Percentiles rank a stretch among this genome's conserved stretches.
Evolutionary conservation across 2,888 invertebrate genomes (phyloP).

Genomic region (Phortica okadai): DNA sequence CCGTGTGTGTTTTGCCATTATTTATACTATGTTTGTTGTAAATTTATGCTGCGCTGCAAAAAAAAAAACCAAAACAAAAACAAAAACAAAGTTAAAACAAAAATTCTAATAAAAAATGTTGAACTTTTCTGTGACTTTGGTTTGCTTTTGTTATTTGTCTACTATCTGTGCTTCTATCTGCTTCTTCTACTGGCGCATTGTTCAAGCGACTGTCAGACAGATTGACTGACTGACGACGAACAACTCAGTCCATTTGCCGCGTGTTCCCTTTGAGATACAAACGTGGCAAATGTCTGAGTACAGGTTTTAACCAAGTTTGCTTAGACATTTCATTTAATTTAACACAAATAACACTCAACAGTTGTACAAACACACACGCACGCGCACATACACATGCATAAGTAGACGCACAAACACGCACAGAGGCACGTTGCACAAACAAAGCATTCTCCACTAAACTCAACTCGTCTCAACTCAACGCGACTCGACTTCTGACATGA

Average conservation of each 20-base stretch:
- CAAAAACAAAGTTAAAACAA: neutral
- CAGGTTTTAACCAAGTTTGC: conserved; percentile 19
- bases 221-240: neutral
- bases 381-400: neutral
- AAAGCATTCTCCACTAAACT: neutral
- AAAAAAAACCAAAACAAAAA: conserved; percentile 3
- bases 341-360: conserved; percentile 23
- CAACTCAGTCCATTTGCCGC: too few species aligned
- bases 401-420: neutral
- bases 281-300: too few species aligned
- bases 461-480: too few species aligned
- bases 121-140: neutral
- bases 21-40: conserved; percentile 28
- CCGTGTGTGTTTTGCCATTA: neutral
- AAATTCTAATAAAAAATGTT: too few species aligned
- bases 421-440: neutral
- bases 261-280: too few species aligned
- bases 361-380: conserved; percentile 10
- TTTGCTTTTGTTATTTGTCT: neutral
- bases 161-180: neutral
- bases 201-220: neutral
- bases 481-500: too few species aligned
- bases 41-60: conserved; percentile 13
- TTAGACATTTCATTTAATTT: conserved; percentile 30
- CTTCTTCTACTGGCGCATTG: too few species aligned